Evolutionary conservation across 2,113 vertebrate genomes (phyloP).

Genomic region (Eidolon helvum): DNA sequence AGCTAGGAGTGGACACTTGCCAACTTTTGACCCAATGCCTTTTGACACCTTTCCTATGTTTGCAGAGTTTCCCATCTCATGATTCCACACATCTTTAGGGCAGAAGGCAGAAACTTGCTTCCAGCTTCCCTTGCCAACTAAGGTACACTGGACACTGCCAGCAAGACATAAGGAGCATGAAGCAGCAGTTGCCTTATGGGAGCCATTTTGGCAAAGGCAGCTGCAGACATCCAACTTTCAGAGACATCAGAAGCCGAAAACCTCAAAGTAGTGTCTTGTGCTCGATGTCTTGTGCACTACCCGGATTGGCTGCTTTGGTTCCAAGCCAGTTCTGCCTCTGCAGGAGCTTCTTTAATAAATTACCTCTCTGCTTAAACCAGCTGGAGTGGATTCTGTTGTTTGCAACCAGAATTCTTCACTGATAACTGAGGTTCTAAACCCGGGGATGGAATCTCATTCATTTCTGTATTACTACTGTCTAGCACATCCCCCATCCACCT

Average conservation of each 20-base stretch:
- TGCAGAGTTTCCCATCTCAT: neutral
- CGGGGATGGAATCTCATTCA: neutral
- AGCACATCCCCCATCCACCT: neutral
- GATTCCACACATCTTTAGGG: neutral
- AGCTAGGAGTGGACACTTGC: neutral
- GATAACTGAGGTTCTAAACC: neutral
- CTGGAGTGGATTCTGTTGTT: neutral
- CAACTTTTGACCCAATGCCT: neutral
- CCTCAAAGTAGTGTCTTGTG: neutral
- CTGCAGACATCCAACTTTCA: neutral
- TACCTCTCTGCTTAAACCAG: neutral
- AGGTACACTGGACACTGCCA: neutral
- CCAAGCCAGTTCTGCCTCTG: neutral
- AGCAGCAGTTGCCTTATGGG: neutral
- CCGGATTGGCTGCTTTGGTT: neutral
- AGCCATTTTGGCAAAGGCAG: neutral
- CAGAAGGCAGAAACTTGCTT: neutral
- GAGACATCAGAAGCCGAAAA: neutral
- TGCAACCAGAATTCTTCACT: neutral
- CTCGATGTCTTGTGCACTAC: neutral
- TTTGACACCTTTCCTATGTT: neutral
- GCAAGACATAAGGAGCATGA: neutral
- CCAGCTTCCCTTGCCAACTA: neutral
- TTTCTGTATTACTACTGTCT: neutral
- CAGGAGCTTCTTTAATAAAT: neutral